Conservation (phyloP, 2,797 vertebrate genomes). For the Phrynocephalus guinanensis region DNA sequence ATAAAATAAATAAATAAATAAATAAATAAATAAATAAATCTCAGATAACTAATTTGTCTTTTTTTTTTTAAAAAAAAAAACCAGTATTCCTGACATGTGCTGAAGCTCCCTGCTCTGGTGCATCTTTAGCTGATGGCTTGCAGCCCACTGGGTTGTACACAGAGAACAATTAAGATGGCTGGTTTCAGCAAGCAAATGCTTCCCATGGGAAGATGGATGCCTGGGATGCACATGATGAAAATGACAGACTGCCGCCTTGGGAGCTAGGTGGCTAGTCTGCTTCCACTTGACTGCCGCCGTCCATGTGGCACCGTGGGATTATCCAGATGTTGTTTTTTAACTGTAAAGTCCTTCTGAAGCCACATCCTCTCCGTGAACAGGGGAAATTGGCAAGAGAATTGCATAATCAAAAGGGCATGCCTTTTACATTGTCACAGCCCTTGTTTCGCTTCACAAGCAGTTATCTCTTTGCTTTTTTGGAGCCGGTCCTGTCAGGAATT, state of each 20-base stretch:
- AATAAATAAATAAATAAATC: too few relatives aligned
- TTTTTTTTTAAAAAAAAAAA: too few relatives aligned
- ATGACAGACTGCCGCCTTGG: background rate
- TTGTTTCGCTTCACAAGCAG: background rate
- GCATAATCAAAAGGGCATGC: background rate
- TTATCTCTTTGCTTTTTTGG: background rate
- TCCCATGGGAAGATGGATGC: background rate
- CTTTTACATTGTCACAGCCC: background rate
- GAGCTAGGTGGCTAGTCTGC: background rate
- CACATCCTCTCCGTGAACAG: background rate
- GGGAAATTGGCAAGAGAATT: slow-evolving; percentile 11
- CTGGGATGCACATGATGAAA: too few relatives aligned
- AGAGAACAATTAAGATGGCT: background rate
- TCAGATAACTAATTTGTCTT: too few relatives aligned
- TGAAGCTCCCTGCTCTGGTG: too few relatives aligned
- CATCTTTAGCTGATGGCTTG: too few relatives aligned
- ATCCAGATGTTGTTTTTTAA: background rate
- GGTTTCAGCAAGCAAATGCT: background rate
- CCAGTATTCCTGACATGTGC: too few relatives aligned
- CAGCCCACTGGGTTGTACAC: background rate
- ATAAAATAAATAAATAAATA: too few relatives aligned
- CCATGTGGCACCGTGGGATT: background rate
- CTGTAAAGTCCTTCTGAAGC: background rate
- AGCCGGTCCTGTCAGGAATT: background rate
- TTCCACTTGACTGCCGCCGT: background rate